Conservation (phyloP, 2,797 vertebrate species). For the Manis pentadactyla region DNA sequence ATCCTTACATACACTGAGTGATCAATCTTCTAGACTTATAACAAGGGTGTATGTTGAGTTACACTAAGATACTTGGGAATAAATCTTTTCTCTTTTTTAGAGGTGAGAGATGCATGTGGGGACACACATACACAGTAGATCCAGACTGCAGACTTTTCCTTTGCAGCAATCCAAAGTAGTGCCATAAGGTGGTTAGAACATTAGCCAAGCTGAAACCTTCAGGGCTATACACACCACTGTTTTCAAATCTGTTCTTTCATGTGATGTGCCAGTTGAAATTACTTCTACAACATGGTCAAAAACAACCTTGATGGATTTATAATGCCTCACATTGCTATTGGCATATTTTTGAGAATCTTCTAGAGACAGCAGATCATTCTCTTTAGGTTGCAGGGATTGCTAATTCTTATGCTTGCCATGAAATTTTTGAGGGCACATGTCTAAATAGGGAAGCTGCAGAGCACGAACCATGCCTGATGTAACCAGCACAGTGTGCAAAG, state of each 20-base stretch:
- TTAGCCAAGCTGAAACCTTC: constrained; percentile 87
- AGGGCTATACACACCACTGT: constrained; percentile 86
- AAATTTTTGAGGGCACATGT: constrained; percentile 81
- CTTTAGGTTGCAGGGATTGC: constrained; percentile 79
- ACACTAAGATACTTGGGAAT: background rate
- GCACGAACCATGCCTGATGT: constrained; percentile 64
- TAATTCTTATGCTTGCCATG: constrained; percentile 81
- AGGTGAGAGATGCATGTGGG: background rate
- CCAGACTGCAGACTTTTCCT: constrained; percentile 81
- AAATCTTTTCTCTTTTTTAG: background rate
- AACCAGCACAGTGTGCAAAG: constrained; percentile 38
- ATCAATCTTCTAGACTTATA: background rate
- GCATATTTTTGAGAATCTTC: constrained; percentile 84
- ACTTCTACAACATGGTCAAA: constrained; percentile 88
- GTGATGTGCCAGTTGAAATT: constrained; percentile 87
- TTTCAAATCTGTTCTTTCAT: constrained; percentile 89
- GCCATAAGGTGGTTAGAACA: constrained; percentile 86
- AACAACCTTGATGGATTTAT: constrained; percentile 85
- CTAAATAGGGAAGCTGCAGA: constrained; percentile 83
- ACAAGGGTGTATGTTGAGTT: background rate
- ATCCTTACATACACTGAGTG: background rate
- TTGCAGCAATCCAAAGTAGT: constrained; percentile 79
- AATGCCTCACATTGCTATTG: constrained; percentile 81
- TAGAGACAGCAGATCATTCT: constrained; percentile 84
- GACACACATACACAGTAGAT: constrained; percentile 47